These are phyloP conservation scores for Temnothorax ravouxi DNA, from an alignment of 2,888 invertebrate genomes.

Conservation along the genomic window DNA sequence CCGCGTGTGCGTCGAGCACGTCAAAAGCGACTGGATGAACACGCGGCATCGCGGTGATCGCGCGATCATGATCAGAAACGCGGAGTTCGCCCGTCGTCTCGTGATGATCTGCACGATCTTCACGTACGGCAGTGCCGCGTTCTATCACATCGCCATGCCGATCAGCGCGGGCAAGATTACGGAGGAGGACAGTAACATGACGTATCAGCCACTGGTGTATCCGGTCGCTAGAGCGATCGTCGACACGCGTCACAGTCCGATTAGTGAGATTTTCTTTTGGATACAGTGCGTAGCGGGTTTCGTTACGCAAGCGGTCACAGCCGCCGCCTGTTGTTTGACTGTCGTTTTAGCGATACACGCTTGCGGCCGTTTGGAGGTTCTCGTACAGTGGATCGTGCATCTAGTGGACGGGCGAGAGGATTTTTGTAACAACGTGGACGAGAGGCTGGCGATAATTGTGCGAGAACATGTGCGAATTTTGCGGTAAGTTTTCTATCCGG, in stretches of 20 bases:
- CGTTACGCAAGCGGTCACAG: conserved; percentile 60
- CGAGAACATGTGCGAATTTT: conserved; percentile 68
- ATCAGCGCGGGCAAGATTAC: conserved; percentile 49
- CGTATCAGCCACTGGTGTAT: conserved; percentile 70
- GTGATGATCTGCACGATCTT: conserved; percentile 63
- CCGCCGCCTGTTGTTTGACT: conserved; percentile 66
- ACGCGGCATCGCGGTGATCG: conserved; percentile 59
- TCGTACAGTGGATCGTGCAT: conserved; percentile 67
- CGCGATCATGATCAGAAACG: conserved; percentile 73
- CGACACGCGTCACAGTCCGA: conserved; percentile 64
- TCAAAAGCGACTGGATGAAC: conserved; percentile 75
- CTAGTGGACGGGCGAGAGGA: conserved; percentile 60
- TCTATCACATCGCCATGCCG: conserved; percentile 65
- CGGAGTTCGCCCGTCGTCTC: conserved; percentile 71
- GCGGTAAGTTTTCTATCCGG: conserved; percentile 43
- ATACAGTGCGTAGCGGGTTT: conserved; percentile 64
- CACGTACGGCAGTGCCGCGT: conserved; percentile 65
- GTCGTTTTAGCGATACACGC: conserved; percentile 73
- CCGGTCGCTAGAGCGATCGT: conserved; percentile 70
- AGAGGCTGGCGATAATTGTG: conserved; percentile 66
- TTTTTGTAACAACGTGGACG: conserved; percentile 31
- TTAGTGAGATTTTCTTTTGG: conserved; percentile 70
- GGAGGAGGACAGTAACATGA: conserved; percentile 62
- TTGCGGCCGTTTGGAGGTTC: conserved; percentile 74
- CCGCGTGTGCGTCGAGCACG: conserved; percentile 69